Conservation (phyloP, 2,797 vertebrate genomes). For the Rhincodon typus region DNA sequence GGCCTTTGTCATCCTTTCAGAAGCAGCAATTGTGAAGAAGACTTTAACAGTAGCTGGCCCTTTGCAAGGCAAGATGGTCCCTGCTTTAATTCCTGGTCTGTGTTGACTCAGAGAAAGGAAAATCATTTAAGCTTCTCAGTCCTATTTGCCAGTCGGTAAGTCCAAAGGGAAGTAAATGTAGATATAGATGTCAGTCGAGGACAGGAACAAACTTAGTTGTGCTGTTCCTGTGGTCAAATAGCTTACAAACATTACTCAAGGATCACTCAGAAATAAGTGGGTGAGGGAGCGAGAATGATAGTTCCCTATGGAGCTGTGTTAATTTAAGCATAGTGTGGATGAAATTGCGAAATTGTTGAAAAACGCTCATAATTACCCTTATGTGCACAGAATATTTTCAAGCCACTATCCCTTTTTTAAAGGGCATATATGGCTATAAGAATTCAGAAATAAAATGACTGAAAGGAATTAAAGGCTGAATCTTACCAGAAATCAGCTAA, state of each 20-base stretch:
- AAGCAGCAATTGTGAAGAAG: not conserved
- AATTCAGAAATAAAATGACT: not conserved
- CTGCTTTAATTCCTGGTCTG: not conserved
- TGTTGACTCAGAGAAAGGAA: not conserved
- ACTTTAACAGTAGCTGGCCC: not conserved
- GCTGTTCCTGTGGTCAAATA: not conserved
- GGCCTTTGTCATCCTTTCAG: not conserved
- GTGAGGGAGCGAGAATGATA: not conserved
- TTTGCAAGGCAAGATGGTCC: not conserved
- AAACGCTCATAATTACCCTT: not conserved
- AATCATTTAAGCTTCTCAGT: not conserved
- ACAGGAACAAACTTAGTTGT: not conserved
- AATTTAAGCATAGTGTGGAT: conserved; percentile 6
- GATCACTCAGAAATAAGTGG: not conserved
- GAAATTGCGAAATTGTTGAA: not conserved
- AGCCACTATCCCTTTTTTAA: not conserved
- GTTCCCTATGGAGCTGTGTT: conserved; percentile 27
- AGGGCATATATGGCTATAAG: not conserved
- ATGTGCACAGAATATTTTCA: not conserved
- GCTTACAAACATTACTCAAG: not conserved
- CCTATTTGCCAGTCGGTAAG: not conserved
- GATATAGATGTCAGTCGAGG: not conserved
- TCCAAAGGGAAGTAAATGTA: not conserved
- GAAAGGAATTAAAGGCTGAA: not conserved
- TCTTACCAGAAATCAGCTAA: too few species aligned